Conservation (phyloP, 2,888 invertebrate genomes). For the Erebia epiphron region DNA sequence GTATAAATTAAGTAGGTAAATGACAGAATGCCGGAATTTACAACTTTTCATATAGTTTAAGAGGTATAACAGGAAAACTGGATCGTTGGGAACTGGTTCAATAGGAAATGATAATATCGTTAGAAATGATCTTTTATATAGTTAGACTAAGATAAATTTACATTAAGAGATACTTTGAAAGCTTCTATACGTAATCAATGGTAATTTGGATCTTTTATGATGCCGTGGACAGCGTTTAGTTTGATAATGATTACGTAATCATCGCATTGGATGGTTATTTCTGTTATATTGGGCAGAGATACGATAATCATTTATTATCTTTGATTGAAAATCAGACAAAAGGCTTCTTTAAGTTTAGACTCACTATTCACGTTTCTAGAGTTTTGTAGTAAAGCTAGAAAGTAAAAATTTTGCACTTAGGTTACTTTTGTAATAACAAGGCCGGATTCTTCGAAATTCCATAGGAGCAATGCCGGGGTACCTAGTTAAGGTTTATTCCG, state of each 20-base stretch:
- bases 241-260: slow-evolving; percentile 25
- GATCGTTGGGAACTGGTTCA: slow-evolving; percentile 53
- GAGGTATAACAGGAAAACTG: slow-evolving; percentile 44
- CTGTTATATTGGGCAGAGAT: neutral
- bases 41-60: slow-evolving; percentile 50
- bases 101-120: slow-evolving; percentile 46
- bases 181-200: slow-evolving; percentile 41
- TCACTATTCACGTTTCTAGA: too few species aligned
- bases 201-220: slow-evolving; percentile 38
- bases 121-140: slow-evolving; percentile 52
- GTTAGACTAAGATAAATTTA: slow-evolving; percentile 51
- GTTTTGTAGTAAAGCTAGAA: too few species aligned
- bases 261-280: slow-evolving; percentile 5
- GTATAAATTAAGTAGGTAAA: slow-evolving; percentile 44
- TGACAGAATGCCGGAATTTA: slow-evolving; percentile 63
- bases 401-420: too few species aligned
- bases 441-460: too few species aligned
- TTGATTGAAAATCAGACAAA: neutral
- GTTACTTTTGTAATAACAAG: too few species aligned
- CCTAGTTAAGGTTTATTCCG: too few species aligned
- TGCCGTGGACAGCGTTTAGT: slow-evolving; percentile 24
- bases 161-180: slow-evolving; percentile 38
- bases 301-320: neutral
- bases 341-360: neutral
- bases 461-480: too few species aligned